Base-by-base conservation (phyloP, 2,888 invertebrate genomes). In the Uropetala carovei region DNA sequence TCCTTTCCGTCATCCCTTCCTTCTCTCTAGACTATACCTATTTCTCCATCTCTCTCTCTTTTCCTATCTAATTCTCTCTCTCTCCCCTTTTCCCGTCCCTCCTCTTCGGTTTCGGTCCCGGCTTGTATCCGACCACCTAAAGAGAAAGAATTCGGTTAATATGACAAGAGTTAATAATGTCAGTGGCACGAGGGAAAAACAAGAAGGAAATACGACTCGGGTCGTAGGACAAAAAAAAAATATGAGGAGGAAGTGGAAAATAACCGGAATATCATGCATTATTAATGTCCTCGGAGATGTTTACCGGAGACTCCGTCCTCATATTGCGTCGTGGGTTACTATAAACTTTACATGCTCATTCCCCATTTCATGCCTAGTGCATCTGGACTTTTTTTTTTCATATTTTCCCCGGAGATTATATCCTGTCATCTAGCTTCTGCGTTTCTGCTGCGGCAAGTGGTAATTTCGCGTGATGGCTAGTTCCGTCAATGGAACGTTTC, bases 131-230 rank as follows among this genome's bases (percentile, higher is more conserved):
- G 5, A 13, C 27, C 10, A 8, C 11, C 22, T 18, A 22, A 27
- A 75, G 75, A 27, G 75, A 75, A 75, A 27, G 27, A 4, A 9
- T 75, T 75, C 75, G 75, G 22, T 75, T 75, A 27, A 68, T n/a
- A 68, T 68, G n/a, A n/a, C 68, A 68, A 43, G n/a, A 18, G n/a
- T 68, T 68, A 68, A 68, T 68, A 75, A 27, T 75, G 75, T 75
- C 75, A 27, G 22, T 13, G 22, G 8, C 75, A 75, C 5, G 22
- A 27, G 22, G n/a, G 27, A 5, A 27, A 75, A 75, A 75, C n/a
- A n/a, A n/a, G n/a, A 43, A 43, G 43, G 8, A 13, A 75, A 75
- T 75, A 22, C 75, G 13, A 75, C 27, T 4, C 27, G 27, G 75
- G 22, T 14, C 13, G n/a, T 18, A 68, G 16, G 68, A 18, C 27